phyloP scores from a whole-genome alignment of 2,888 invertebrate genomes.

The Atethmia centrago region DNA sequence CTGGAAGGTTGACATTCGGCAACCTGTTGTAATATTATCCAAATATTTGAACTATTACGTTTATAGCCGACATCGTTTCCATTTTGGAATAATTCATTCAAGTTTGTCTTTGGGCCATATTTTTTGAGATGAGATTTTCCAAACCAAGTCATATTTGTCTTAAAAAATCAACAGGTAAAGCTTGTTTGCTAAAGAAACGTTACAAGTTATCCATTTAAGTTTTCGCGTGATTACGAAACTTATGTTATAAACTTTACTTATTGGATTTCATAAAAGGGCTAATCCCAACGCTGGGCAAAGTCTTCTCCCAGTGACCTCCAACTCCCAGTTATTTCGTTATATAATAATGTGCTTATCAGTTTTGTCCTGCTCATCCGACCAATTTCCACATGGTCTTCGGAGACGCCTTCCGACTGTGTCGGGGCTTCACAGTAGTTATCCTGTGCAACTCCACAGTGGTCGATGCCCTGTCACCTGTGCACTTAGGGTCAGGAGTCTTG shows the following conservation, averaged over 20 bases:
- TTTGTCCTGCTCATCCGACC: neutral
- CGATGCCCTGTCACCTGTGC: too few species aligned
- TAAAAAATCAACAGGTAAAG: constrained; percentile 9
- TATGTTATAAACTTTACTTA: neutral
- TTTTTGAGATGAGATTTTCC: neutral
- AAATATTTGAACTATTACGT: constrained; percentile 22
- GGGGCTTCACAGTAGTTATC: neutral
- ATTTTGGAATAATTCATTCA: constrained; percentile 11
- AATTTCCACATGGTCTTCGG: neutral
- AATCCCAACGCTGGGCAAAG: neutral
- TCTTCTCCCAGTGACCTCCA: neutral
- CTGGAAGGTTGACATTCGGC: constrained; percentile 1
- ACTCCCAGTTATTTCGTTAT: neutral
- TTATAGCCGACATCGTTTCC: neutral
- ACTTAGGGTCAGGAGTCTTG: too few species aligned
- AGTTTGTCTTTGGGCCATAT: neutral
- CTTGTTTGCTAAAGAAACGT: too few species aligned
- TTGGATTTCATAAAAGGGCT: neutral
- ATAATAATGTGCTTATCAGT: neutral
- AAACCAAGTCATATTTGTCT: neutral
- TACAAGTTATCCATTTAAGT: too few species aligned
- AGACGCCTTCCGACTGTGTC: neutral
- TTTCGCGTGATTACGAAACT: too few species aligned
- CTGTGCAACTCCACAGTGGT: too few species aligned
- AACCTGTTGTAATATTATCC: constrained; percentile 4